Percentiles rank a stretch among this genome's conserved stretches.
Conservation (phyloP, 2,797 vertebrate genomes). For the Argyrosomus regius region DNA sequence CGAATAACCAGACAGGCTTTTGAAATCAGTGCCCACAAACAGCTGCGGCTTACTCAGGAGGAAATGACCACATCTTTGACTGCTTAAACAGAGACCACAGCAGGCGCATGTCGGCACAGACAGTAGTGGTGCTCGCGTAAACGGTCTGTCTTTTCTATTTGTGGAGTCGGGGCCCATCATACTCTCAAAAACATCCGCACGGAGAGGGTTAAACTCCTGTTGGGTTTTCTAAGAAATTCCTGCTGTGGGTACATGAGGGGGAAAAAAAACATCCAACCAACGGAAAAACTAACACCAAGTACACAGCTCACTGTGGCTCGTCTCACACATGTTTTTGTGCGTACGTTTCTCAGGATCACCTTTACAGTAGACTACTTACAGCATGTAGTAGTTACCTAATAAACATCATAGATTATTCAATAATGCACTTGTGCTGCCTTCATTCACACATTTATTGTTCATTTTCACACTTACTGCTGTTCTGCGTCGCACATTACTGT, state of each 20-base stretch:
- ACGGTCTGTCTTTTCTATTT: conserved; percentile 35
- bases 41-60: conserved; percentile 44
- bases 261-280: conserved; percentile 32
- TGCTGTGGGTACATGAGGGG: conserved; percentile 52
- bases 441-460: background rate
- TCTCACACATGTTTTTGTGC: conserved; percentile 35
- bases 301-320: background rate
- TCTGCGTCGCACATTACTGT: background rate
- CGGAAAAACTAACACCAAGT: conserved; percentile 50
- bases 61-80: conserved; percentile 46
- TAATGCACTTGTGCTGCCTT: background rate
- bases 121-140: conserved; percentile 12
- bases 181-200: conserved; percentile 1
- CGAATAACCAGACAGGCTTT: conserved; percentile 29
- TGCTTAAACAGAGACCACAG: conserved; percentile 48
- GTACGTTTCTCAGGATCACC: conserved; percentile 18
- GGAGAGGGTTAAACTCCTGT: conserved; percentile 54
- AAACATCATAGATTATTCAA: background rate
- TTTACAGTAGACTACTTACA: background rate
- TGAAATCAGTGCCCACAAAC: conserved; percentile 50
- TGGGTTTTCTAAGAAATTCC: conserved; percentile 70
- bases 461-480: background rate
- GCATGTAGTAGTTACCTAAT: background rate
- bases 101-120: background rate
- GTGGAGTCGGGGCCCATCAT: conserved; percentile 5